Base-by-base conservation (phyloP, 2,113 vertebrate genomes). In the Phodopus roborovskii region DNA sequence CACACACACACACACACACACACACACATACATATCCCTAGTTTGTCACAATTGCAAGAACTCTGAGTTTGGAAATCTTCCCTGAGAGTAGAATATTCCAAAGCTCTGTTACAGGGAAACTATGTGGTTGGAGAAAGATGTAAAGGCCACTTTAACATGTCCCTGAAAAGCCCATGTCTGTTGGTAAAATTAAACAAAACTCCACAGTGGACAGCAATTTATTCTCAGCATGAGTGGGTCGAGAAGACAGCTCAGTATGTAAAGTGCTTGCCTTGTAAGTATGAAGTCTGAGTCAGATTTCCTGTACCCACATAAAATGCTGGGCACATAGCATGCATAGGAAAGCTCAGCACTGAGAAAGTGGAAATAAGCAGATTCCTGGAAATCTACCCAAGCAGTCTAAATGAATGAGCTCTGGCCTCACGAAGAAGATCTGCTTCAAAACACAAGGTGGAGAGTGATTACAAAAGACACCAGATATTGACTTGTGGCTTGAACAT, bases 51-150 rank as follows among this genome's bases (percentile, higher is more conserved):
- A 79, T 39, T 70, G 48, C 20, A 82, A 68, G 16, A 56, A 92
- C 88, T 62, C 60, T 75, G 20, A 86, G 53, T 74, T 78, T 89
- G 16, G 28, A 85, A 77, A 85, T 95, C 12, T 94, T 92, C 20
- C 17, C 26, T n/a, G 11, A 79, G 3, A 60, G 1, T 28, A 0
- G 82, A 45, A 36, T 50, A 71, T 53, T 60, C 7, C 3, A 45
- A 82, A 94, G 82, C 0, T 87, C 48, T 82, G 5, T 75, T 17
- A 60, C 16, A 85, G 10, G 4, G 9, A 66, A 17, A 71, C 53
- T 3, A 24, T 24, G 10, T 70, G 42, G 5, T 79, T 93, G 24
- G 1, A 39, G 22, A 88, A 73, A 50, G 12, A 58, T 58, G 58
- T 94, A 74, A n/a, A 91, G 60, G 26, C 28, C 90, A 15, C 20